Evolutionary conservation across 2,113 vertebrate species (phyloP).

Genomic region (Chitala chitala): DNA sequence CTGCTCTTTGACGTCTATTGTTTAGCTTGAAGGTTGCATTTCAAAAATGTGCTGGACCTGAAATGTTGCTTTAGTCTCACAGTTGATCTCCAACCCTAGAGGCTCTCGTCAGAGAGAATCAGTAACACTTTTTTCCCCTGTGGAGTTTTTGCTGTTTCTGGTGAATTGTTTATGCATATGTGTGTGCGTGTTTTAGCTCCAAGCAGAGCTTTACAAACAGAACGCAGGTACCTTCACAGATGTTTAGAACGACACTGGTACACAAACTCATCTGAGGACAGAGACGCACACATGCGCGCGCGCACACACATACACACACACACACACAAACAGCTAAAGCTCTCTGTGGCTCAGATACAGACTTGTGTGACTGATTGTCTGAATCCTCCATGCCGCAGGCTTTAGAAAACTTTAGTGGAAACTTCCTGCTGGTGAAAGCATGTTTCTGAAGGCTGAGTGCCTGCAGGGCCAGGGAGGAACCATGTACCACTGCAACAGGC

Average conservation of each 20-base stretch:
- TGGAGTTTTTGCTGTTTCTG: too few relatives aligned
- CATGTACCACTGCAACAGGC: too few relatives aligned
- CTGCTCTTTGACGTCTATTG: neutral
- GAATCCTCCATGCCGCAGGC: neutral
- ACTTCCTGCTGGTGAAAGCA: slow-evolving; percentile 45
- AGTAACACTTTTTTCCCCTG: neutral
- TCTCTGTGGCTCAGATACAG: neutral
- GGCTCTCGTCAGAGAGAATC: neutral
- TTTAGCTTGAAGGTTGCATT: neutral
- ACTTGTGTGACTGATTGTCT: neutral
- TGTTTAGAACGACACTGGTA: slow-evolving; percentile 19
- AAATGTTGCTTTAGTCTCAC: neutral
- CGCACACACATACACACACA: neutral
- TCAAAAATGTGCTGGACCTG: neutral
- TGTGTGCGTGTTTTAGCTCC: too few relatives aligned
- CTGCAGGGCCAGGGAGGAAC: neutral
- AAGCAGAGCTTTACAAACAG: too few relatives aligned
- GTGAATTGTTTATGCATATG: too few relatives aligned
- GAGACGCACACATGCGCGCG: neutral
- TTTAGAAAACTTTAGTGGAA: slow-evolving; percentile 44
- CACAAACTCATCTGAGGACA: neutral
- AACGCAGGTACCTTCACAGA: too few relatives aligned
- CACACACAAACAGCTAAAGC: neutral
- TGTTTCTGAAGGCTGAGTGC: slow-evolving; percentile 35
- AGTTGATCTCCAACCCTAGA: neutral